Percentiles rank a stretch among this genome's conserved stretches.
phyloP scores from a whole-genome alignment of 2,113 vertebrate species.

The Osmerus eperlanus region DNA sequence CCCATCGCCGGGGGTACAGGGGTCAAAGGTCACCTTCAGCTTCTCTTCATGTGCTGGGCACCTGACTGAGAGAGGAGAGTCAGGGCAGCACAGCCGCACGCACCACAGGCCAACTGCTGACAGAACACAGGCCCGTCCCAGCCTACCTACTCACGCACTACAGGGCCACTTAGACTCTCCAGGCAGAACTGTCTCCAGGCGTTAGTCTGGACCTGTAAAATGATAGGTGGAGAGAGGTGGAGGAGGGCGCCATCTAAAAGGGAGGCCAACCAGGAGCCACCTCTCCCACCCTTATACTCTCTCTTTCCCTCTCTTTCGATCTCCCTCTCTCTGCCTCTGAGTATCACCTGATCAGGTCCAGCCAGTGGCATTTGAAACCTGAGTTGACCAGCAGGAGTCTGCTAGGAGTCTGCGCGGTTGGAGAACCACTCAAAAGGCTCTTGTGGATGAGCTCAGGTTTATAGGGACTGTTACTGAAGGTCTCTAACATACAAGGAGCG shows the following conservation, averaged over 20 bases:
- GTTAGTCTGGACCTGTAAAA: background rate
- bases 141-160: too few relatives aligned
- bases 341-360: background rate
- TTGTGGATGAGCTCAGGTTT: background rate
- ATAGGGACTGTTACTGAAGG: background rate
- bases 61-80: constrained; percentile 1
- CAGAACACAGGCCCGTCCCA: too few relatives aligned
- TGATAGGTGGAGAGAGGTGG: constrained; percentile 2
- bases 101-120: too few relatives aligned
- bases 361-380: constrained; percentile 1
- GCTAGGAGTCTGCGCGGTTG: too few relatives aligned
- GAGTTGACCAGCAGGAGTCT: background rate
- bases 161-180: background rate
- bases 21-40: constrained; percentile 17
- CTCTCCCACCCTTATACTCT: background rate
- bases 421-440: background rate
- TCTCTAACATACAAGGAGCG: too few relatives aligned
- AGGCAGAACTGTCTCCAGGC: background rate
- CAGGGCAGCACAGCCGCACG: background rate
- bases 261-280: background rate
- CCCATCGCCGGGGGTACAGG: background rate
- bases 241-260: background rate
- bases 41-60: background rate
- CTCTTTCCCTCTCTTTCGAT: background rate
- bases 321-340: background rate